Percentiles rank a stretch among this genome's conserved stretches.
Conservation (phyloP, 2,113 vertebrate genomes). For the Poeciliopsis prolifica region DNA sequence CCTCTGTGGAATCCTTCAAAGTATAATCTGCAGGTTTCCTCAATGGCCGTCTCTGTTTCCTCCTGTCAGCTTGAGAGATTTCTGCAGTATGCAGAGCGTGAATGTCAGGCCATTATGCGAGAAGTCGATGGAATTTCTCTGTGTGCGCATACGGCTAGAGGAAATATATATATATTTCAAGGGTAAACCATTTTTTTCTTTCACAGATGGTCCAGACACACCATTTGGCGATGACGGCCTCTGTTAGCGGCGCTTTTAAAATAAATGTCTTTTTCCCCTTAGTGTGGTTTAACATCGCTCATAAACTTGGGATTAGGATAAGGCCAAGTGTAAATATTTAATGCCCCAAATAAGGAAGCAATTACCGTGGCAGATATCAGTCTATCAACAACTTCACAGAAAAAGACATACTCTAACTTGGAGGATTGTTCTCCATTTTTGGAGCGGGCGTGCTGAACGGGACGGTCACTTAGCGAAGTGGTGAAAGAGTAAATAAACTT, state of each 20-base stretch:
- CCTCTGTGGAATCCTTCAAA: slow-evolving; percentile 75
- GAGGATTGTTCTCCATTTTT: slow-evolving; percentile 57
- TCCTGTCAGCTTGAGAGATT: slow-evolving; percentile 75
- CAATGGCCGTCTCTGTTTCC: slow-evolving; percentile 80
- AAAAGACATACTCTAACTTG: slow-evolving; percentile 53
- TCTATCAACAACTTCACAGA: slow-evolving; percentile 49
- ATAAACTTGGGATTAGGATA: slow-evolving; percentile 69
- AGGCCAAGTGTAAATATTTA: slow-evolving; percentile 69
- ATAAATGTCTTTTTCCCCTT: slow-evolving; percentile 63
- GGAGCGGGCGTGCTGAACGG: slow-evolving; percentile 36
- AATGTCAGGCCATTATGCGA: slow-evolving; percentile 73
- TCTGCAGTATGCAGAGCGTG: slow-evolving; percentile 72
- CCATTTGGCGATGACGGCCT: slow-evolving; percentile 67
- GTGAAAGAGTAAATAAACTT: slow-evolving; percentile 75
- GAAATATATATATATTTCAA: slow-evolving; percentile 59
- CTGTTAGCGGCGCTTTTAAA: slow-evolving; percentile 70
- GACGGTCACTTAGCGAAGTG: slow-evolving; percentile 64
- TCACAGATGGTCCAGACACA: slow-evolving; percentile 67
- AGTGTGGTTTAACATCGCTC: slow-evolving; percentile 63
- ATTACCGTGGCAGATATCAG: slow-evolving; percentile 68
- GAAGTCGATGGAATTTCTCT: slow-evolving; percentile 77
- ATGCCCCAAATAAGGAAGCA: slow-evolving; percentile 73
- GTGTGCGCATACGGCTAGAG: slow-evolving; percentile 65
- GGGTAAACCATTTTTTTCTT: slow-evolving; percentile 69
- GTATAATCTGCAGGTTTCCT: slow-evolving; percentile 77